A percentile compares a stretch with the other conserved stretches of the same genome.
phyloP scores from a whole-genome alignment of 2,113 vertebrate species.

The Progne subis region DNA sequence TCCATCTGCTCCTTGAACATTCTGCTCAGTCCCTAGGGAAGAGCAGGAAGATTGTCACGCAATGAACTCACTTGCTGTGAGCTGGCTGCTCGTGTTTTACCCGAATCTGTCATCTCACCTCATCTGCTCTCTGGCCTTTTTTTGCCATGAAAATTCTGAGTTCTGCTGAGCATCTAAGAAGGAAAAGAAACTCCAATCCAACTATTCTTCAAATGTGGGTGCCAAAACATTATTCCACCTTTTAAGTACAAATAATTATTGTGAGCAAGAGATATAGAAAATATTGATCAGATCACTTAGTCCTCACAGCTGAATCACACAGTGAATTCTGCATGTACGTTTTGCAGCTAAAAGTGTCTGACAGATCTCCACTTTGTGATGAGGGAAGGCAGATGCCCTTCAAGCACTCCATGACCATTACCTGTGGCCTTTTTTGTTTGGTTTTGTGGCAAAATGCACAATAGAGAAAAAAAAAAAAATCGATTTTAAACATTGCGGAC shows the following conservation, averaged over 20 bases:
- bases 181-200: neutral
- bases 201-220: neutral
- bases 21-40: neutral
- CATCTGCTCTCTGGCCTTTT: neutral
- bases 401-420: neutral
- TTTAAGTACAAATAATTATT: neutral
- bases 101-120: neutral
- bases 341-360: neutral
- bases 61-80: neutral
- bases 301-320: neutral
- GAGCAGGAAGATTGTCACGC: neutral
- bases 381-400: neutral
- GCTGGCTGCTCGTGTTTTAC: constrained; percentile 6
- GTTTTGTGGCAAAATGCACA: neutral
- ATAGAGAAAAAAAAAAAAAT: neutral
- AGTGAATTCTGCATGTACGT: neutral
- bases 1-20: neutral
- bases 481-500: neutral
- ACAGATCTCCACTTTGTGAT: neutral
- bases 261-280: neutral
- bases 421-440: neutral
- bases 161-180: neutral
- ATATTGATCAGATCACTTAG: neutral
- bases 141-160: neutral
- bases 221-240: neutral